phyloP scores from a whole-genome alignment of 2,797 vertebrate species.

The Podarcis lilfordi region DNA sequence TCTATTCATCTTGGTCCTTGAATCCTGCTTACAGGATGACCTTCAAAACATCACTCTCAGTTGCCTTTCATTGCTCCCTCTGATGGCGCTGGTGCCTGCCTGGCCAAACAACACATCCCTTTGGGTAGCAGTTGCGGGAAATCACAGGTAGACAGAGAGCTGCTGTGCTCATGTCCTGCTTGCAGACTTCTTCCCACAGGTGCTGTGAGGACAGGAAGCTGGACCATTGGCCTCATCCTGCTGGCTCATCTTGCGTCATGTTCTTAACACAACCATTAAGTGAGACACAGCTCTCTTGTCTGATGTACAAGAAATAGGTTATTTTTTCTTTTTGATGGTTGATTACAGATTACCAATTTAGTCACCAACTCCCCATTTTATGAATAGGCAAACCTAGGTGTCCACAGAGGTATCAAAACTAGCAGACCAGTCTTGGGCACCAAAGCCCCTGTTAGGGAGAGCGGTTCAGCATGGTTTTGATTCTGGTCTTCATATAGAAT shows the following conservation, averaged over 20 bases:
- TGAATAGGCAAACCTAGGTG: neutral
- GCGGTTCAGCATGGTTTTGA: neutral
- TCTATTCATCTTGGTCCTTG: neutral
- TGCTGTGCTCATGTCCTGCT: too few species aligned
- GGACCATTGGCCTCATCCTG: too few species aligned
- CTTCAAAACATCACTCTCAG: neutral
- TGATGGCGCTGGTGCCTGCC: neutral
- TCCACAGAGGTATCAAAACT: neutral
- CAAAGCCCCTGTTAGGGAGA: too few species aligned
- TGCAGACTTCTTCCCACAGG: too few species aligned
- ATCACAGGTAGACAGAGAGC: too few species aligned
- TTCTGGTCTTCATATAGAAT: neutral
- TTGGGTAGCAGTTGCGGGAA: too few species aligned
- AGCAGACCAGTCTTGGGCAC: neutral
- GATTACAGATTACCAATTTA: neutral
- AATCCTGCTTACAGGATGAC: neutral
- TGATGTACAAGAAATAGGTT: neutral
- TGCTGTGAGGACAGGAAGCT: too few species aligned
- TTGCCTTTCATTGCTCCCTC: neutral
- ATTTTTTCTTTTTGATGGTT: neutral
- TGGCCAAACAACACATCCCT: neutral
- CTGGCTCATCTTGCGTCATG: too few species aligned
- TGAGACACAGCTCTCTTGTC: neutral
- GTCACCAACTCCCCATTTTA: neutral
- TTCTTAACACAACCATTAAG: too few species aligned